Conservation (phyloP, 2,113 vertebrate species). For the Loxodonta africana region DNA sequence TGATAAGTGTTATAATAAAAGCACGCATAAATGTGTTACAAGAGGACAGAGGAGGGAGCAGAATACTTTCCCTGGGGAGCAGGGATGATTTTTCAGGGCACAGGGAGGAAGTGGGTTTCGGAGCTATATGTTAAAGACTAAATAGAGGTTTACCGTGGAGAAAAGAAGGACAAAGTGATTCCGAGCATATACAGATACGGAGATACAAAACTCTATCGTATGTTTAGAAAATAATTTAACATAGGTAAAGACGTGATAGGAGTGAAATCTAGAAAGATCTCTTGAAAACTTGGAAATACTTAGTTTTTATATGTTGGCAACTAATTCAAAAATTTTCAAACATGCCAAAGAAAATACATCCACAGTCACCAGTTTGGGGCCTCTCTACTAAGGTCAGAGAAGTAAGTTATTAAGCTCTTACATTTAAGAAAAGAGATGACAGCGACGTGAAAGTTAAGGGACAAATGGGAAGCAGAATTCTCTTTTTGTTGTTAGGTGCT, state of each 20-base stretch:
- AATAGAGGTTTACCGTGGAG: background rate
- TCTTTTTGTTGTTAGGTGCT: too few relatives aligned
- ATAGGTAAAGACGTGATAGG: background rate
- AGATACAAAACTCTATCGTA: conserved; percentile 1
- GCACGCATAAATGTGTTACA: background rate
- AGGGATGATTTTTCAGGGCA: conserved; percentile 39
- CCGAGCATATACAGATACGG: background rate
- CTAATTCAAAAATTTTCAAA: conserved; percentile 59
- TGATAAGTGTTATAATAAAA: background rate
- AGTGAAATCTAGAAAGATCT: background rate
- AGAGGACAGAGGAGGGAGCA: background rate
- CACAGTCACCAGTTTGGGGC: background rate
- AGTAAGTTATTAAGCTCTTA: background rate
- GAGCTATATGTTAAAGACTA: background rate
- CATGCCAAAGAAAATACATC: conserved; percentile 2
- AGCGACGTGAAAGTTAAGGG: background rate
- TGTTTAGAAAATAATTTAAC: background rate
- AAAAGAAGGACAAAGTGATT: conserved; percentile 37
- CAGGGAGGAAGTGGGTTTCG: background rate
- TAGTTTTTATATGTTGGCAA: conserved; percentile 28
- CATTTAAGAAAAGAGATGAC: background rate
- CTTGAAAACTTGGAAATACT: background rate
- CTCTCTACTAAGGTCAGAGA: background rate
- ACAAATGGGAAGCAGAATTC: conserved; percentile 15
- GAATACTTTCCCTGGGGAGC: background rate